Conservation (phyloP, 2,888 invertebrate genomes). For the Dysmachus trigonus region DNA sequence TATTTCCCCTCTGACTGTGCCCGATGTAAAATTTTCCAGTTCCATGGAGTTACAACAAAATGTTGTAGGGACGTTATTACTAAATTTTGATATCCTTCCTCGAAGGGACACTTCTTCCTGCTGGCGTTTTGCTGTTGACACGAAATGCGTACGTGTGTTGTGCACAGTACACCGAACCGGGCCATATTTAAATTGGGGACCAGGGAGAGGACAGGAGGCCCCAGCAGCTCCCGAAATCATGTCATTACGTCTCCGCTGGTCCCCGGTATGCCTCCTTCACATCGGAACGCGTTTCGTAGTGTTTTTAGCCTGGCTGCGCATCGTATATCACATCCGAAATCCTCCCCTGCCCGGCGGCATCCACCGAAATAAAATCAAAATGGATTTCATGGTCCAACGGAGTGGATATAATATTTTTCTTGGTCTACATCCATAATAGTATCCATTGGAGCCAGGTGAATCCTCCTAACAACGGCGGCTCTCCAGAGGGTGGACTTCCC, state of each 20-base stretch:
- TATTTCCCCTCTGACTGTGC: conserved; percentile 7
- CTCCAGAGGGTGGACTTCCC: conserved; percentile 30
- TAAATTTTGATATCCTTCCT: conserved; percentile 37
- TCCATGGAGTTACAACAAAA: conserved; percentile 17
- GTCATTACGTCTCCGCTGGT: conserved; percentile 31
- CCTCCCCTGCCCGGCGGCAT: neutral
- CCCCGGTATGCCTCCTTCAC: conserved; percentile 16
- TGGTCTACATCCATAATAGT: conserved; percentile 43
- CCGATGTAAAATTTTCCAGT: conserved; percentile 39
- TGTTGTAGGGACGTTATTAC: conserved; percentile 3
- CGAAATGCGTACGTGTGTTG: conserved; percentile 31
- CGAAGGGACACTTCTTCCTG: conserved; percentile 27
- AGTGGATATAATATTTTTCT: conserved; percentile 54
- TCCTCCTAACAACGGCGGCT: neutral
- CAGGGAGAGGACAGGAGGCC: neutral
- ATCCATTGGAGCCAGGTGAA: conserved; percentile 31
- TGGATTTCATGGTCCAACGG: conserved; percentile 58
- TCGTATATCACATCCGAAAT: conserved; percentile 8
- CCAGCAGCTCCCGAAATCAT: neutral
- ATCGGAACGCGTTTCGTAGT: conserved; percentile 5
- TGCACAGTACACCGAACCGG: neutral
- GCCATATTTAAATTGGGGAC: neutral
- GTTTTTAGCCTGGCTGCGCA: conserved; percentile 28
- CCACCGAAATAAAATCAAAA: conserved; percentile 56
- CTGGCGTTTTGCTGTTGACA: conserved; percentile 25